Evolutionary conservation across 2,113 vertebrate species (phyloP).

Genomic region (Meleagris gallopavo): DNA sequence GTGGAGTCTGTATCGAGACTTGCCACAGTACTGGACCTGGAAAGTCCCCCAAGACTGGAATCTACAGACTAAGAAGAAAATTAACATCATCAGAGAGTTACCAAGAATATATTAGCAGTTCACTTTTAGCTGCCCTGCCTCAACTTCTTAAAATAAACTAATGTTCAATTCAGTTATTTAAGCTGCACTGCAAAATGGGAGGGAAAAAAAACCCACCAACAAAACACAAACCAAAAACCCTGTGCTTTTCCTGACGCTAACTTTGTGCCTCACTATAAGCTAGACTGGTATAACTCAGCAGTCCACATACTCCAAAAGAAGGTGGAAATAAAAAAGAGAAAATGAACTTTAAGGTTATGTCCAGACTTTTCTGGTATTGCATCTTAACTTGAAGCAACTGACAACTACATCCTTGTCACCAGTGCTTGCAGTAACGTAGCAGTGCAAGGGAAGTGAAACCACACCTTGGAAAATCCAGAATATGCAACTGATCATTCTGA

Average conservation of each 20-base stretch:
- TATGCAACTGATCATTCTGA: slow-evolving; percentile 9
- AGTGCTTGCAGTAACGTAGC: background rate
- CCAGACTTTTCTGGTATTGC: slow-evolving; percentile 2
- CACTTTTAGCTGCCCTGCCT: background rate
- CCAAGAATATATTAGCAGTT: background rate
- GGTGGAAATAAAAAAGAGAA: background rate
- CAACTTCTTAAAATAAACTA: background rate
- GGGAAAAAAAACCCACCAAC: background rate
- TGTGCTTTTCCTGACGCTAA: background rate
- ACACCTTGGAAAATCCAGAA: slow-evolving; percentile 9
- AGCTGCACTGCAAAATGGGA: background rate
- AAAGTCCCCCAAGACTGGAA: slow-evolving; percentile 97
- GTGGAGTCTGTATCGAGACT: slow-evolving; percentile 98
- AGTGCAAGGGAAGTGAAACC: background rate
- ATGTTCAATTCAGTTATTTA: background rate
- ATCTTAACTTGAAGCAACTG: slow-evolving; percentile 18
- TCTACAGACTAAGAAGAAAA: slow-evolving; percentile 89
- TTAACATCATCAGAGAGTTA: background rate
- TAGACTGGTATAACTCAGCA: background rate
- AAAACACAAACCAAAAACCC: background rate
- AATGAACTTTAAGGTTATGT: slow-evolving; percentile 20
- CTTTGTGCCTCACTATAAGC: background rate
- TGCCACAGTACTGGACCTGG: slow-evolving; percentile 96
- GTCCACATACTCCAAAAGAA: background rate
- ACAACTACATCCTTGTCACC: background rate